Evolutionary conservation across 2,113 vertebrate species (phyloP), one percentile per base, ranked within the genome.

Genomic region (Anguilla japonica): DNA sequence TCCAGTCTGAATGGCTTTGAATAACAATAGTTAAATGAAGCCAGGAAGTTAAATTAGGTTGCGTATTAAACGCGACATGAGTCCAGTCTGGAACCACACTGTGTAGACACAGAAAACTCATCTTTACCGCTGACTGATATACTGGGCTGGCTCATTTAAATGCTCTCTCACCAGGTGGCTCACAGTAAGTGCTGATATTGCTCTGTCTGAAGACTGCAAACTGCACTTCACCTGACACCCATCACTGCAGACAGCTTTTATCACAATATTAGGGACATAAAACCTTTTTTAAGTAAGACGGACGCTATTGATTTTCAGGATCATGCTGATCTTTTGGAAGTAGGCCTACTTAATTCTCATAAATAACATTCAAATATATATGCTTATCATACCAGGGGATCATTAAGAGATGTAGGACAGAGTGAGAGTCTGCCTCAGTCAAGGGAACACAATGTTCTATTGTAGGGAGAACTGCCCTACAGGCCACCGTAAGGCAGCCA

Each of bases 401-500:
- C 71, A 75, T 22, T 22, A 22, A 75, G n/a, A 75, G 26, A 75
- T 75, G 71, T 11, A 75, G n/a, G 26, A 26, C n/a, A 34, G 34
- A 80, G 29, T 56, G 71, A 60, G 60, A 67, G 60, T 67, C 22
- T 67, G 60, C 60, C 60, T 22, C 60, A 67, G 60, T 67, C 60
- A 6, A 67, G 79, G 88, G 39, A 93, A 90, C 88, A 92, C 91
- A 67, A 90, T 88, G 91, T 91, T 94, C 91, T 89, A 92, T 88
- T 90, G 89, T 88, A 85, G 84, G 80, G 87, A 91, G 88, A 92
- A 88, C 90, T 91, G 91, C 91, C 92, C 94, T 92, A n/a, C 75
- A 63, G 78, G 87, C 88, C 82, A 88, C 91, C 88, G 93, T 92
- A 34, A 26, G 71, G 11, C 71, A 34, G n/a, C 29, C n/a, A 29